These are phyloP conservation scores for Diachrysia chrysitis DNA, from an alignment of 2,888 invertebrate genomes.

Conservation along the genomic window DNA sequence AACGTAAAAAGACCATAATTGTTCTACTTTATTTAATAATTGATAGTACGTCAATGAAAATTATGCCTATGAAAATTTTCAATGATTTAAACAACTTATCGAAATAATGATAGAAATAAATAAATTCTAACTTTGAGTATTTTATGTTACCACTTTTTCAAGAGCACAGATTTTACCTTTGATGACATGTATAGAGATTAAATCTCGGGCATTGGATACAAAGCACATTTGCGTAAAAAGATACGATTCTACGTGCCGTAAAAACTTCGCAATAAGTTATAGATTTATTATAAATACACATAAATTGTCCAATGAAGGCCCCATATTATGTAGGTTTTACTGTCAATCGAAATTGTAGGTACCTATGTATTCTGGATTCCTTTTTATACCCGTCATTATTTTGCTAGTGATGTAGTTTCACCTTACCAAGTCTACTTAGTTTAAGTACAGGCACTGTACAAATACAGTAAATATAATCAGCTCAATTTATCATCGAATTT, in stretches of 20 bases:
- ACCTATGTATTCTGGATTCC: neutral
- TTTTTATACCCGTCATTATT: constrained; percentile 5
- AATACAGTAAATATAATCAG: neutral
- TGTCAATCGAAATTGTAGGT: neutral
- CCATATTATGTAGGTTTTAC: constrained; percentile 9
- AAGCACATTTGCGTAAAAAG: constrained; percentile 20
- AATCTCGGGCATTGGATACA: neutral
- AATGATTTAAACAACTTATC: too few relatives aligned
- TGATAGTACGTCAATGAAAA: constrained; percentile 4
- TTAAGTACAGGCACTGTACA: too few relatives aligned
- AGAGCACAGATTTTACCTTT: too few relatives aligned
- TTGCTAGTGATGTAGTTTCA: neutral
- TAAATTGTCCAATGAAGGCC: neutral
- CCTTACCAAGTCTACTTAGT: too few relatives aligned
- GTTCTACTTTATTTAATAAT: neutral
- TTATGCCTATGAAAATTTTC: neutral
- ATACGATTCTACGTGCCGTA: constrained; percentile 17
- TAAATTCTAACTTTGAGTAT: too few relatives aligned
- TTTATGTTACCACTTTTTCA: too few relatives aligned
- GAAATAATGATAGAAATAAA: too few relatives aligned
- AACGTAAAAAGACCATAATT: constrained; percentile 24
- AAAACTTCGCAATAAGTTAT: constrained; percentile 27
- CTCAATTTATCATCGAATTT: constrained; percentile 4
- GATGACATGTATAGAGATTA: too few relatives aligned
- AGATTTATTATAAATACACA: constrained; percentile 35